Conservation (phyloP, 2,113 vertebrate species). For the Anarrhichthys ocellatus region DNA sequence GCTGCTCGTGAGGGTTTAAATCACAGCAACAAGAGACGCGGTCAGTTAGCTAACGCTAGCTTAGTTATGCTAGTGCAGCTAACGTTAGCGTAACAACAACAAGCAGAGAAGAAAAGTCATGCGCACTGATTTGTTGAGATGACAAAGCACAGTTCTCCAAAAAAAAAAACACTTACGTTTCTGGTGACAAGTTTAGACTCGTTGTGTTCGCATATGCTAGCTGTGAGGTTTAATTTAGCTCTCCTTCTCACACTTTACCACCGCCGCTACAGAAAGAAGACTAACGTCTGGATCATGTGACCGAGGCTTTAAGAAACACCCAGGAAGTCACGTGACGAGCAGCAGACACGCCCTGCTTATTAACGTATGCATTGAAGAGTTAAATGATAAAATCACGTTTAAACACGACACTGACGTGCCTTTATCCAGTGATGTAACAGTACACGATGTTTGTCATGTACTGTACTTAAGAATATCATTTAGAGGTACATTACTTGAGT, state of each 20-base stretch:
- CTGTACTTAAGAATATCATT: neutral
- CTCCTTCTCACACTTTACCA: constrained; percentile 2
- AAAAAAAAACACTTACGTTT: neutral
- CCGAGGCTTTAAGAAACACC: constrained; percentile 51
- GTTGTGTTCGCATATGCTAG: neutral
- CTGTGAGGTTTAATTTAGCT: neutral
- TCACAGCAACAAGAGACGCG: constrained; percentile 12
- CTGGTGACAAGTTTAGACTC: neutral
- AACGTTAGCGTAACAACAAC: constrained; percentile 36
- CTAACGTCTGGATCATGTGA: constrained; percentile 65
- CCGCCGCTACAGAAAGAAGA: neutral
- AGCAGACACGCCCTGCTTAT: neutral
- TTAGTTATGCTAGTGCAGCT: constrained; percentile 49
- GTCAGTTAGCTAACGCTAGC: constrained; percentile 11
- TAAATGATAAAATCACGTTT: neutral
- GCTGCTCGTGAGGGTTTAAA: neutral
- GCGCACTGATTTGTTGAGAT: neutral
- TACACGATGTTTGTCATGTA: neutral
- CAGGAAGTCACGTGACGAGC: constrained; percentile 67
- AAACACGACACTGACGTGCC: neutral
- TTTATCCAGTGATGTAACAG: neutral
- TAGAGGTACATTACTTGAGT: neutral
- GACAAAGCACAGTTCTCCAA: neutral
- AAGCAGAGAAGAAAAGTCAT: neutral
- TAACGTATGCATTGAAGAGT: neutral